Conservation (phyloP, 2,888 invertebrate genomes). For the Cantharis nigra region DNA sequence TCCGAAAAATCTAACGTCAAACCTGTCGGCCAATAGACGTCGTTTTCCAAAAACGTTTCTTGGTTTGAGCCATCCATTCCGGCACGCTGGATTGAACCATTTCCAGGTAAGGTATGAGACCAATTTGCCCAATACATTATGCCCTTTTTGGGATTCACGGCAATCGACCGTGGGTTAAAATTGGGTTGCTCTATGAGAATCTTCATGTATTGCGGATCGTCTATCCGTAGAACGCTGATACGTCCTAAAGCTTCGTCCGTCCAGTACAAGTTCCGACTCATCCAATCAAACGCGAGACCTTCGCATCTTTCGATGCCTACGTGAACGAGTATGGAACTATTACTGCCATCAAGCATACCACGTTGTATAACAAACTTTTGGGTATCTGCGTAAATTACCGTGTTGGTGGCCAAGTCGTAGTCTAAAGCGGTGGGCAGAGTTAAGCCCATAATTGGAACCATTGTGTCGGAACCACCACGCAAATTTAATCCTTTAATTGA, state of each 20-base stretch:
- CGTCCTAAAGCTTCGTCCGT: constrained; percentile 73
- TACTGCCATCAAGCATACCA: constrained; percentile 35
- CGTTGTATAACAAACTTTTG: constrained; percentile 51
- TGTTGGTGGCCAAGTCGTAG: constrained; percentile 63
- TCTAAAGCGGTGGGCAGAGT: constrained; percentile 70
- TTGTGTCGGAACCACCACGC: constrained; percentile 60
- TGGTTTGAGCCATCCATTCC: constrained; percentile 76
- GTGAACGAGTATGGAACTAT: constrained; percentile 49
- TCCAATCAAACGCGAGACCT: constrained; percentile 84
- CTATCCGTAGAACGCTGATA: constrained; percentile 70
- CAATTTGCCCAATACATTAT: constrained; percentile 81
- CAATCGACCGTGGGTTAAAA: constrained; percentile 63
- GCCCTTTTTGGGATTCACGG: constrained; percentile 70
- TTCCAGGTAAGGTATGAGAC: constrained; percentile 56
- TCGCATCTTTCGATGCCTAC: constrained; percentile 68
- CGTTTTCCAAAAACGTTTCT: constrained; percentile 58
- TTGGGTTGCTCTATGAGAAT: constrained; percentile 62
- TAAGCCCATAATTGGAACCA: constrained; percentile 71
- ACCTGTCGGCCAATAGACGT: constrained; percentile 76
- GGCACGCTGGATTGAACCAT: constrained; percentile 69
- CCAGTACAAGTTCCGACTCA: constrained; percentile 83
- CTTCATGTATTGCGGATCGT: constrained; percentile 60
- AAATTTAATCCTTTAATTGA: constrained; percentile 71
- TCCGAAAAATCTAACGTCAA: constrained; percentile 67
- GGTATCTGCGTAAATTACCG: constrained; percentile 58